Evolutionary conservation across 2,888 invertebrate genomes (phyloP), one percentile per base, ranked within the genome.

Genomic region (Tenodera sinensis): DNA sequence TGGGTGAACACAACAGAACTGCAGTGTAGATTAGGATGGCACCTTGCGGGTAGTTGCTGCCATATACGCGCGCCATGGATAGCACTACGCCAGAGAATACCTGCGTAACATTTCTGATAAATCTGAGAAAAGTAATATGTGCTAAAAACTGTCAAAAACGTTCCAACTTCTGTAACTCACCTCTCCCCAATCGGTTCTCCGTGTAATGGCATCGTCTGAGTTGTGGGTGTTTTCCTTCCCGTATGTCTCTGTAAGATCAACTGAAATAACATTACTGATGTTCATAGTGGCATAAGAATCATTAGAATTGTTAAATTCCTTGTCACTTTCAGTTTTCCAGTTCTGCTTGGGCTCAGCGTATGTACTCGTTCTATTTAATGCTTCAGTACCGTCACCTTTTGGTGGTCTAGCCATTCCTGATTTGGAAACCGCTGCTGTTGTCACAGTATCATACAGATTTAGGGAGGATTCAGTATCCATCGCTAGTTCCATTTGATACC

Each of bases 21-120:
- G 92, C 93, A 84, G 93, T 91, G 91, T 93, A 93, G 84, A 94
- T 92, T 25, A 94, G 90, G 20, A 92, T 91, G 28, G 93, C 93
- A 25, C 92, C 91, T 28, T 92, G 91, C 3, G 93, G 92, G 90
- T 92, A 92, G 89, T 94, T 92, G 15, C 93, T 91, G 27, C 92
- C 93, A 89, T 92, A 93, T 71, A 93, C 92, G 91, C 93, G 93
- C 3, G 94, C 93, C 85, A 93, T 91, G n/a, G 94, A 93, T 12
- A 92, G 91, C 84, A 94, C 91, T 28, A 93, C 91, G 3, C 93
- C 94, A 2, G 92, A 92, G 88, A 93, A 92, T 81, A 93, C 92
- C 94, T 94, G 91, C 7, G 87, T n/a, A 88, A 87, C 2, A 87
- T 15, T 28, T 27, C 12, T 84, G 12, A 30, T 84, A 34, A n/a